phyloP scores from a whole-genome alignment of 2,888 invertebrate species.

The Oscheius sp. region DNA sequence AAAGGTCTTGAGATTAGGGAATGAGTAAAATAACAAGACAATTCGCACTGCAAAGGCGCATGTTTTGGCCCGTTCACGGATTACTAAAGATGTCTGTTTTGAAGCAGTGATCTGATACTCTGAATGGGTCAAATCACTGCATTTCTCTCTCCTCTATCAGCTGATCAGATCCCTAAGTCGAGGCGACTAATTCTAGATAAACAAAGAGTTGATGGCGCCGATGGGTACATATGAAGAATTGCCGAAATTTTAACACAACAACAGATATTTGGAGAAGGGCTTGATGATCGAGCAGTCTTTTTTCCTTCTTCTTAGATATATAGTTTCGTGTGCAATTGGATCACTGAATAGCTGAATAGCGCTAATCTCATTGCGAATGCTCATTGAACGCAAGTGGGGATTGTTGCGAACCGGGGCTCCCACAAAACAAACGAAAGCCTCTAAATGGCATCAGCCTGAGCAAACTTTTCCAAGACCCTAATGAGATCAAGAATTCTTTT shows the following conservation, averaged over 20 bases:
- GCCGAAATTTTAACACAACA: not conserved
- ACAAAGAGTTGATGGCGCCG: conserved; percentile 17
- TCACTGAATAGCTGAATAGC: too few relatives aligned
- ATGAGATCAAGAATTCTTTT: too few relatives aligned
- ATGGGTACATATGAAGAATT: conserved; percentile 8
- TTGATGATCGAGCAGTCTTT: not conserved
- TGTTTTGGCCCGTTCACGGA: not conserved
- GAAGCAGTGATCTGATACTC: not conserved
- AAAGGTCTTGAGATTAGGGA: too few relatives aligned
- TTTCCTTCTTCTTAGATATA: not conserved
- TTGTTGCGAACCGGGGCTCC: too few relatives aligned
- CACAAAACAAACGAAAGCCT: too few relatives aligned
- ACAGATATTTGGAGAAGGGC: conserved; percentile 1
- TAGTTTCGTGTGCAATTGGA: too few relatives aligned
- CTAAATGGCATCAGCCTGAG: too few relatives aligned
- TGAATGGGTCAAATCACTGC: not conserved
- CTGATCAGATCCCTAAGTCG: not conserved
- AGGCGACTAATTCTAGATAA: conserved; percentile 25
- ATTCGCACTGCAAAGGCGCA: too few relatives aligned
- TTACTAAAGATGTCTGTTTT: not conserved
- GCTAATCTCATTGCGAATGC: too few relatives aligned
- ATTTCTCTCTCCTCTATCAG: not conserved
- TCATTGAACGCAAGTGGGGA: not conserved
- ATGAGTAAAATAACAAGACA: too few relatives aligned
- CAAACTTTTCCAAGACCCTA: too few relatives aligned